Evolutionary conservation across 2,113 vertebrate genomes (phyloP), one percentile per base, ranked within the genome.

Genomic region (Podarcis muralis): DNA sequence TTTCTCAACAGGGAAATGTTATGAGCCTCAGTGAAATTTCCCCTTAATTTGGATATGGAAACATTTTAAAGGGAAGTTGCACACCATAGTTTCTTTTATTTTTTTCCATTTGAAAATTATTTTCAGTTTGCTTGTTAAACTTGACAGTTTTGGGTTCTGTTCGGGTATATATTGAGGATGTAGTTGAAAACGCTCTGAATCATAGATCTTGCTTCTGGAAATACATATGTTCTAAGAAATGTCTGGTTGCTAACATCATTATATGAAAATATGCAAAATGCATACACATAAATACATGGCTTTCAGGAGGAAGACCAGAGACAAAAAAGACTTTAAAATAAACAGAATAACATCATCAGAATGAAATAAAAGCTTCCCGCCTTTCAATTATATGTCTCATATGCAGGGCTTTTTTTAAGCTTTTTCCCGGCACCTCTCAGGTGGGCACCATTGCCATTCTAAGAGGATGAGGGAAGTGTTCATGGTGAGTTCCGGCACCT

Each of bases 271-370:
- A 83, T 66, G 59, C 6, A 66, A 32, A 25, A 8, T 59, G 32
- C 6, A 8, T n/a, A 32, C 65, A 66, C n/a, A 65, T 37, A 27
- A 35, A 66, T 66, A 16, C 27, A 59, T 25, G 9, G 8, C 23
- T 81, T 82, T 25, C n/a, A 66, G 37, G 20, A 32, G 15, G 7
- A 53, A 22, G 6, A 68, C 9, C 6, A 57, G 25, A 78, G 27
- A 25, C 9, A 30, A 57, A 3, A 30, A 25, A 77, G 16, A 11
- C 6, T 84, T 12, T 65, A 79, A 20, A 65, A 79, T 85, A 76
- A 86, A 89, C 74, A 91, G 87, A 87, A 2, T 80, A 91, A 12
- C 62, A 75, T 68, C 72, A 69, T 0, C 8, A 30, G 53, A 81
- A 53, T 85, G 25, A 90, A 83, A 5, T 84, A 23, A 53, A 81